phyloP scores from a whole-genome alignment of 2,888 invertebrate genomes.

The Andrena fulva region DNA sequence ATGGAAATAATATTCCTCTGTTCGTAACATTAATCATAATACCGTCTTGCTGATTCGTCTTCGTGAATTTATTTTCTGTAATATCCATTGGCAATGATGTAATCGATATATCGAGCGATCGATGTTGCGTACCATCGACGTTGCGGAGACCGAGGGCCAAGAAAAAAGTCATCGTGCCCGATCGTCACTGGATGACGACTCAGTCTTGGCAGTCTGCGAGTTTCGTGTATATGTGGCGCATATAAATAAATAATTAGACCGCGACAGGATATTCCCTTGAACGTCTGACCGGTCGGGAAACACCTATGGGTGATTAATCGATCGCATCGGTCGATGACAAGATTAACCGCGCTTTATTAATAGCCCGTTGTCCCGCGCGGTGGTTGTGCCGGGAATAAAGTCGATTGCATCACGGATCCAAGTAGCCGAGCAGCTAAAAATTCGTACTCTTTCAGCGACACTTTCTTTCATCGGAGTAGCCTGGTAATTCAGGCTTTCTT shows the following conservation, averaged over 20 bases:
- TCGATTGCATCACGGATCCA: slow-evolving; percentile 35
- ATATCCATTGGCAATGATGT: slow-evolving; percentile 19
- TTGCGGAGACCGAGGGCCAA: background rate
- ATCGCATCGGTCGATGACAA: slow-evolving; percentile 45
- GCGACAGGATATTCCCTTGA: slow-evolving; percentile 43
- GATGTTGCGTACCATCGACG: slow-evolving; percentile 18
- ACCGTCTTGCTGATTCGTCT: background rate
- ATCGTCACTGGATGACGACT: slow-evolving; percentile 21
- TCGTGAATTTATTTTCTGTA: background rate
- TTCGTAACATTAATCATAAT: background rate
- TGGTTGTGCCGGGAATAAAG: slow-evolving; percentile 50
- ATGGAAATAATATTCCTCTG: background rate
- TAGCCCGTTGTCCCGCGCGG: slow-evolving; percentile 45
- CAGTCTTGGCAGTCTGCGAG: slow-evolving; percentile 1
- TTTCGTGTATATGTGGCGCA: background rate
- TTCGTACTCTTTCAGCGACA: slow-evolving; percentile 13
- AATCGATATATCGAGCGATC: slow-evolving; percentile 21
- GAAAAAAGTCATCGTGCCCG: slow-evolving; percentile 21
- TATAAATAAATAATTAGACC: slow-evolving; percentile 50
- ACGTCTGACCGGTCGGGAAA: slow-evolving; percentile 38
- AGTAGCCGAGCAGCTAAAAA: slow-evolving; percentile 21
- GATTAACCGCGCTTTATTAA: slow-evolving; percentile 62
- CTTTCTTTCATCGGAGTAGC: slow-evolving; percentile 3
- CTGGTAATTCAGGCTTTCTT: background rate
- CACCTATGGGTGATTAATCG: slow-evolving; percentile 54